These are phyloP conservation scores for Clangula hyemalis DNA, from an alignment of 2,797 vertebrate genomes.

Conservation along the genomic window DNA sequence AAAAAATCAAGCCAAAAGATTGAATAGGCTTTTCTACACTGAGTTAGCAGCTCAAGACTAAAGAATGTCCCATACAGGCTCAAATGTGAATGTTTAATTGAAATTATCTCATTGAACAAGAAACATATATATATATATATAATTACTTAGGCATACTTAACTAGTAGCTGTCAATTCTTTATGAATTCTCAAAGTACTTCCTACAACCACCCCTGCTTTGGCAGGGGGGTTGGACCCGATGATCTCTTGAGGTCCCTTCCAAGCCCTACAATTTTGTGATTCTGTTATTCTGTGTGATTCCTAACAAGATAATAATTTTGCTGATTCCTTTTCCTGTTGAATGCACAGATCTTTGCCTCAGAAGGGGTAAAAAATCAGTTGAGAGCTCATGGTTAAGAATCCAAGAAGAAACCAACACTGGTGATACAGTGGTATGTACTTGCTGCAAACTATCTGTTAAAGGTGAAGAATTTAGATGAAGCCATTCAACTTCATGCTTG, in stretches of 20 bases:
- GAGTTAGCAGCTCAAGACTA: neutral
- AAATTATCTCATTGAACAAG: neutral
- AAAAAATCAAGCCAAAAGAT: neutral
- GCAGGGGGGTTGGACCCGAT: no score
- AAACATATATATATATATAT: neutral
- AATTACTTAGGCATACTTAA: neutral
- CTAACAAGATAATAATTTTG: neutral
- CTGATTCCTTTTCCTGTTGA: neutral
- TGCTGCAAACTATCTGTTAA: neutral
- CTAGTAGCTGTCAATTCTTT: neutral
- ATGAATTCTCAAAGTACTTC: neutral
- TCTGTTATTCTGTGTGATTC: no score
- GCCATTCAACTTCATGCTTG: neutral
- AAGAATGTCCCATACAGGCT: neutral
- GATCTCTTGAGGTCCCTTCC: no score
- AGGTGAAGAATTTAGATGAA: neutral
- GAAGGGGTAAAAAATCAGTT: neutral
- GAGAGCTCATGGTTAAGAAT: neutral
- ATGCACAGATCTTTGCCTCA: neutral
- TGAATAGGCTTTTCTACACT: neutral
- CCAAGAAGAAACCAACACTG: neutral
- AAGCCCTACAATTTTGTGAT: no score
- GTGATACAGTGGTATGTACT: neutral
- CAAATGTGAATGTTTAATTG: neutral
- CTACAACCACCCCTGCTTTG: no score